Conservation (phyloP, 2,797 vertebrate genomes). For the Setipinna tenuifilis region DNA sequence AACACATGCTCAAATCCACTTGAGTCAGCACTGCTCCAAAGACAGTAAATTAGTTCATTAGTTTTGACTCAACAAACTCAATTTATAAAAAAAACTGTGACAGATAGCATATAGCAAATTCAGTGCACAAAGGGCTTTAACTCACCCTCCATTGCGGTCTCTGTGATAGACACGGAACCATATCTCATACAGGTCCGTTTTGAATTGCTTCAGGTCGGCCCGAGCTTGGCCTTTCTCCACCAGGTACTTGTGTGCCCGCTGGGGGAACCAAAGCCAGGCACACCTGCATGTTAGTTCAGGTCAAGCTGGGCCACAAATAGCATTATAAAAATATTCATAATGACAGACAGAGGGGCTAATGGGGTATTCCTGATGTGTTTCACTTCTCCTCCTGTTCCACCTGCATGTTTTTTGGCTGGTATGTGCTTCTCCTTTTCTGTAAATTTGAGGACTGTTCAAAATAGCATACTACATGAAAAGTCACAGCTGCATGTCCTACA, state of each 20-base stretch:
- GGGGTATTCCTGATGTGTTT: not conserved
- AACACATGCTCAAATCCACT: slow-evolving; percentile 86
- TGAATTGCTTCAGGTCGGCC: slow-evolving; percentile 72
- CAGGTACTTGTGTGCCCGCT: slow-evolving; percentile 83
- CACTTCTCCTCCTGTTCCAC: slow-evolving; percentile 19
- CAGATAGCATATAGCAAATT: not conserved
- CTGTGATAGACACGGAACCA: slow-evolving; percentile 87
- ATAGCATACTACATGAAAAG: not conserved
- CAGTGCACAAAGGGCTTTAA: not conserved
- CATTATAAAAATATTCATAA: not conserved
- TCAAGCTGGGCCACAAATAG: not conserved
- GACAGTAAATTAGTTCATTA: not conserved
- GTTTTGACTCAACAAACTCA: not conserved
- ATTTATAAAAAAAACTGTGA: not conserved
- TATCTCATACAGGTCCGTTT: slow-evolving; percentile 79
- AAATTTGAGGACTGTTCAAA: not conserved
- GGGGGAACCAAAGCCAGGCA: slow-evolving; percentile 44
- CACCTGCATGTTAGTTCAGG: not conserved
- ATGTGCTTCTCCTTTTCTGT: not conserved
- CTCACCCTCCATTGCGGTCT: slow-evolving; percentile 76
- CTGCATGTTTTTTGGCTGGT: slow-evolving; percentile 7
- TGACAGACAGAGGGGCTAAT: not conserved
- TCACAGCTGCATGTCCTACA: not conserved
- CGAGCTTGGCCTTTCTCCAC: slow-evolving; percentile 75
- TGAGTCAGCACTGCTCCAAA: slow-evolving; percentile 76